Percentiles rank a stretch among this genome's conserved stretches.
These are phyloP conservation scores for Dipus sagitta DNA, from an alignment of 2,797 vertebrate genomes.

Conservation along the genomic window DNA sequence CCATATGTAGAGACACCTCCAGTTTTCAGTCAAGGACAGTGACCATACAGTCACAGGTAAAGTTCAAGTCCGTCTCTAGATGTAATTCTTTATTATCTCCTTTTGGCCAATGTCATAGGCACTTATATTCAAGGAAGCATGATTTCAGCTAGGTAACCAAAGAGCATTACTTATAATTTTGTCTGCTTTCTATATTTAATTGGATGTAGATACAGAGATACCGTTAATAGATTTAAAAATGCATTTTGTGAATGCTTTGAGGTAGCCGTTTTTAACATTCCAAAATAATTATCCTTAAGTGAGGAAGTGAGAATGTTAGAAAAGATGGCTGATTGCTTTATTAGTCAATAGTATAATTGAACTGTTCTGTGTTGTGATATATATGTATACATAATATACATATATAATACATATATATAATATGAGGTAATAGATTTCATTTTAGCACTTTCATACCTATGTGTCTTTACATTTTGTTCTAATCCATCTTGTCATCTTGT, in stretches of 20 bases:
- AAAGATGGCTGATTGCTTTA: background rate
- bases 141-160: background rate
- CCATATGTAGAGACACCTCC: background rate
- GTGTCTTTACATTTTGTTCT: background rate
- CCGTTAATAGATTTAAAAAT: background rate
- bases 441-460: background rate
- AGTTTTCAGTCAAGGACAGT: background rate
- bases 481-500: background rate
- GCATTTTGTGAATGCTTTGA: constrained; percentile 23
- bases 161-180: background rate
- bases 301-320: background rate
- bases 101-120: background rate
- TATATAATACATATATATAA: background rate
- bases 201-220: background rate
- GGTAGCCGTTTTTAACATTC: background rate
- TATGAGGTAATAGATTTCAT: background rate
- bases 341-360: constrained; percentile 48
- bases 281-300: constrained; percentile 26
- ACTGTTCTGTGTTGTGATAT: background rate
- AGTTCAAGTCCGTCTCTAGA: background rate
- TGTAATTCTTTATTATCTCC: background rate
- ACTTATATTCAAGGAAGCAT: background rate
- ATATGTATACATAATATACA: no score
- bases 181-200: constrained; percentile 2
- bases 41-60: background rate